A percentile compares a stretch with the other conserved stretches of the same genome.
phyloP scores from a whole-genome alignment of 2,113 vertebrate genomes.

The Xiphorhynchus elegans region DNA sequence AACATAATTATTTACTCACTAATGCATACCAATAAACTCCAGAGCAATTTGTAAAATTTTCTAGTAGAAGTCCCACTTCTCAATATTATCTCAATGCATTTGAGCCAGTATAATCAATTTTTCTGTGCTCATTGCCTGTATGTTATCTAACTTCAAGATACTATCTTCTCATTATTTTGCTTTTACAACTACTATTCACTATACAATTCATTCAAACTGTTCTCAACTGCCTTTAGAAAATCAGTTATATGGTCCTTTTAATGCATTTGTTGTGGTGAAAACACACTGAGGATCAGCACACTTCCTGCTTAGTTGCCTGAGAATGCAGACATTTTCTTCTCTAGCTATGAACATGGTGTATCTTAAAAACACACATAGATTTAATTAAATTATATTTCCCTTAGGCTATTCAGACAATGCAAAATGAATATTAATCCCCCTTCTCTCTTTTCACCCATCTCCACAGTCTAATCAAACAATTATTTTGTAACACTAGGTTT shows the following conservation, averaged over 20 bases:
- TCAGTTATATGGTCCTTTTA: not conserved
- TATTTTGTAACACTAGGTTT: constrained; percentile 37
- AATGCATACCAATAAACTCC: not conserved
- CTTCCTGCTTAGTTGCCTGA: constrained; percentile 7
- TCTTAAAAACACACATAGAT: not conserved
- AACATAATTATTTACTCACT: not conserved
- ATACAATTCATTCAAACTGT: not conserved
- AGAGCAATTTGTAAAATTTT: not conserved
- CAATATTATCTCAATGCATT: not conserved
- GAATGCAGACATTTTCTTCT: constrained; percentile 22
- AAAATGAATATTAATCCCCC: constrained; percentile 14
- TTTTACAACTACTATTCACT: not conserved
- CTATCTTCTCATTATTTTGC: not conserved
- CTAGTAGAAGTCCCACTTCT: not conserved
- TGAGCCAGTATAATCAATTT: not conserved
- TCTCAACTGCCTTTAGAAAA: not conserved
- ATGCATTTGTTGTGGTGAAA: not conserved
- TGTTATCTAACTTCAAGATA: not conserved
- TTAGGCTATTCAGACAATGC: not conserved
- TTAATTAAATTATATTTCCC: constrained; percentile 43
- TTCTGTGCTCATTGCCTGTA: not conserved
- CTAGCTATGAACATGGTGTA: not conserved
- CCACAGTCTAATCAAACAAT: constrained; percentile 21
- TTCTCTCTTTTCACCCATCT: not conserved
- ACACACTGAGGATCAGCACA: not conserved